Base-by-base conservation (phyloP, 2,113 vertebrate species). In the Pyxicephalus adspersus region DNA sequence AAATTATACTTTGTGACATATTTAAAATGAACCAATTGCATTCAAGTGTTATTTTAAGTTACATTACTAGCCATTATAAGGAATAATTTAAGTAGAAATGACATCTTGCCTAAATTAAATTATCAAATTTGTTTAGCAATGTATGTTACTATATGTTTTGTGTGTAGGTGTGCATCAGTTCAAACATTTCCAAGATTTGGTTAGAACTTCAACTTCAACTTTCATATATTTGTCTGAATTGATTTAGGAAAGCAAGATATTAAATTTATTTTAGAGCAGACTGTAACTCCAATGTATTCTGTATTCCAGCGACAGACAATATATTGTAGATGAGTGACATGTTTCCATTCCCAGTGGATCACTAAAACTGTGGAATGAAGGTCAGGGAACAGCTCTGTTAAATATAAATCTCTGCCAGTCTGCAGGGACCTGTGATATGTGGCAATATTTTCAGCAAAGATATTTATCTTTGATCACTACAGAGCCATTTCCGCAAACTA, bases 391-490 rank as follows among this genome's bases (percentile, higher is more conserved):
- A 38, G 29, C 20, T 66, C 64, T n/a, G 51, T 31, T 67, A 55
- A 66, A 67, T 58, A 78, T 78, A 67, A 57, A 78, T 55, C 52
- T 66, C 7, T 66, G 25, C 51, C 68, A 11, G 51, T 67, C 64
- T 54, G 19, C 52, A 25, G 64, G 23, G 64, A 78, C 28, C 28
- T 13, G 22, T 34, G 76, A 78, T 18, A 25, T 67, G 34, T 78
- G 25, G 64, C 64, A 29, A 57, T 20, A 78, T 78, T 58, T 78
- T 67, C 25, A 68, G 22, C 52, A 58, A 45, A 78, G 29, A 45
- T 34, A 45, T 78, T 17, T 54, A 23, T 58, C 64, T 78, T 78
- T 31, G 76, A 16, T 67, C 51, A 78, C 67, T 68, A 78, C 51
- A 8, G 28, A 23, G n/a, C 68, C 57, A 68, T 78, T 68, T 29